phyloP scores from a whole-genome alignment of 2,797 vertebrate genomes.

The Channa striata region DNA sequence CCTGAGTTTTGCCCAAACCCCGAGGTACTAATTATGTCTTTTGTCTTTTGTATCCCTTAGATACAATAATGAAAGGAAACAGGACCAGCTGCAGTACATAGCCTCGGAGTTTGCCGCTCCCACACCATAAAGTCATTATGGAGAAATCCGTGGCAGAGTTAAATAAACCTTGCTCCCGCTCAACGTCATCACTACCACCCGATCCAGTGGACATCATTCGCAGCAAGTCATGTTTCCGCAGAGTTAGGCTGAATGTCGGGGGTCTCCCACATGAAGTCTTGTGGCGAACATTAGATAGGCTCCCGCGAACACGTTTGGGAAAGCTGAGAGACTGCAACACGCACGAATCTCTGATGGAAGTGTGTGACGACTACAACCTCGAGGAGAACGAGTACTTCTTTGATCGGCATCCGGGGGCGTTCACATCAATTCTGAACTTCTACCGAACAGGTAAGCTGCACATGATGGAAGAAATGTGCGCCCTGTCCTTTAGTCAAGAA shows the following conservation, averaged over 20 bases:
- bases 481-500: constrained; percentile 98
- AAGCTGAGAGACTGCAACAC: constrained; percentile 95
- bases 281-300: constrained; percentile 96
- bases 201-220: constrained; percentile 94
- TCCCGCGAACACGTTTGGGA: constrained; percentile 95
- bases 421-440: constrained; percentile 99
- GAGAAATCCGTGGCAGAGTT: constrained; percentile 92
- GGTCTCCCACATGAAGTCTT: constrained; percentile 98
- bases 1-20: background rate
- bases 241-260: constrained; percentile 96
- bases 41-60: constrained; percentile 74
- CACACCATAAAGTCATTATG: constrained; percentile 71
- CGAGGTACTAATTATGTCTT: constrained; percentile 37
- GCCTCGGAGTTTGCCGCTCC: constrained; percentile 60
- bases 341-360: constrained; percentile 95
- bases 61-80: constrained; percentile 88
- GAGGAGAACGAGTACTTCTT: constrained; percentile 99
- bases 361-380: constrained; percentile 97
- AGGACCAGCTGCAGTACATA: constrained; percentile 79
- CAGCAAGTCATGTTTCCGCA: constrained; percentile 95
- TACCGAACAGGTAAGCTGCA: constrained; percentile 98
- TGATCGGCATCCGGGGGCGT: constrained; percentile 96
- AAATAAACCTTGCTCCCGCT: constrained; percentile 93
- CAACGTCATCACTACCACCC: constrained; percentile 93
- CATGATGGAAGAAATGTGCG: constrained; percentile 99